Evolutionary conservation across 2,113 vertebrate species (phyloP).

Genomic region (Dromas ardeola): DNA sequence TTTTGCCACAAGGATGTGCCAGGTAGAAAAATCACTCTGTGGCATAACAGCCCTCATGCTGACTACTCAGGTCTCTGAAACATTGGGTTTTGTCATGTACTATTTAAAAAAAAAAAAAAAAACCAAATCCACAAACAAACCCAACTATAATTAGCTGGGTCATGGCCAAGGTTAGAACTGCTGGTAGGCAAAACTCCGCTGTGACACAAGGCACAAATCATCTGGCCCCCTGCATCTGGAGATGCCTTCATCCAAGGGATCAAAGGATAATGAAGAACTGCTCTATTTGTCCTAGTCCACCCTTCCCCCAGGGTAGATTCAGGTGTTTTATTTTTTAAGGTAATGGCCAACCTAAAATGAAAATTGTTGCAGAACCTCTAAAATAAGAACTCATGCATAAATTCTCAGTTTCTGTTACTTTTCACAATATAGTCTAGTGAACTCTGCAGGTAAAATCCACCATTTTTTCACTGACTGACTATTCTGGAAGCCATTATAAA

Average conservation of each 20-base stretch:
- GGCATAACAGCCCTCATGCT: neutral
- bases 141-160: neutral
- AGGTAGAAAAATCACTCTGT: neutral
- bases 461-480: neutral
- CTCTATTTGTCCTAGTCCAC: neutral
- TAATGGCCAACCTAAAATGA: neutral
- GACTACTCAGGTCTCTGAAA: neutral
- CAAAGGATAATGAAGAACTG: neutral
- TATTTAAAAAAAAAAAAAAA: neutral
- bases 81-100: neutral
- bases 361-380: neutral
- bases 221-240: neutral
- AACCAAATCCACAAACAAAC: too few relatives aligned
- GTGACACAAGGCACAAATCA: neutral
- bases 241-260: neutral
- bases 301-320: neutral
- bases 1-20: neutral
- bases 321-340: neutral
- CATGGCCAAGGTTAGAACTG: neutral
- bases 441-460: neutral
- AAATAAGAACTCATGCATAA: neutral
- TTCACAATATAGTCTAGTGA: neutral
- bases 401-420: neutral
- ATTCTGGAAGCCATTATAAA: neutral
- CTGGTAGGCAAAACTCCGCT: neutral